Conservation (phyloP, 2,888 invertebrate species). For the Phaonia tiefii region DNA sequence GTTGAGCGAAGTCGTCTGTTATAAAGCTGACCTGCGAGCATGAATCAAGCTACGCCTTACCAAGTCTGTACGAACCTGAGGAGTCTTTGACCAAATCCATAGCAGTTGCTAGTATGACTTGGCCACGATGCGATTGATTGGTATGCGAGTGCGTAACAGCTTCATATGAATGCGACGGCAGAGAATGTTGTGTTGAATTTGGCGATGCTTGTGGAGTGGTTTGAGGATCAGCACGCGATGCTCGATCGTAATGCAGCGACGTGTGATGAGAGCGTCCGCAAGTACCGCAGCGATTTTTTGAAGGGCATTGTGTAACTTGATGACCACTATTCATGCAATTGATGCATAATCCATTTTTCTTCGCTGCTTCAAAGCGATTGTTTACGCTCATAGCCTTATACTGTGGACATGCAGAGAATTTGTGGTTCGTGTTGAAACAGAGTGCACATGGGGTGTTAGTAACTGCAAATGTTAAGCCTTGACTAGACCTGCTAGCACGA, state of each 20-base stretch:
- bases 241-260: conserved; percentile 42
- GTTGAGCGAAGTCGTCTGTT: conserved; percentile 44
- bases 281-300: too few species aligned
- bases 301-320: conserved; percentile 21
- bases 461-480: too few species aligned
- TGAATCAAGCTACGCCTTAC: conserved; percentile 55
- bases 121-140: conserved; percentile 27
- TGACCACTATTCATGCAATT: conserved; percentile 31
- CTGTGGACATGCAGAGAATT: conserved; percentile 17
- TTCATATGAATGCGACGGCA: neutral
- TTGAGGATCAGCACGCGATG: too few species aligned
- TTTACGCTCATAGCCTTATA: too few species aligned
- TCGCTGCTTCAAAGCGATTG: too few species aligned
- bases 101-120: conserved; percentile 64
- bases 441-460: too few species aligned
- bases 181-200: conserved; percentile 6
- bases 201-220: neutral
- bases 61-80: conserved; percentile 30
- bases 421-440: too few species aligned
- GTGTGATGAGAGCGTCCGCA: conserved; percentile 53
- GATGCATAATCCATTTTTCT: conserved; percentile 36
- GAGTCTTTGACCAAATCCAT: conserved; percentile 56
- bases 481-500: too few species aligned
- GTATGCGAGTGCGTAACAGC: conserved; percentile 48
- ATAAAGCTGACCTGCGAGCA: conserved; percentile 63